Conservation (phyloP, 2,797 vertebrate genomes). For the Peromyscus attwateri region DNA sequence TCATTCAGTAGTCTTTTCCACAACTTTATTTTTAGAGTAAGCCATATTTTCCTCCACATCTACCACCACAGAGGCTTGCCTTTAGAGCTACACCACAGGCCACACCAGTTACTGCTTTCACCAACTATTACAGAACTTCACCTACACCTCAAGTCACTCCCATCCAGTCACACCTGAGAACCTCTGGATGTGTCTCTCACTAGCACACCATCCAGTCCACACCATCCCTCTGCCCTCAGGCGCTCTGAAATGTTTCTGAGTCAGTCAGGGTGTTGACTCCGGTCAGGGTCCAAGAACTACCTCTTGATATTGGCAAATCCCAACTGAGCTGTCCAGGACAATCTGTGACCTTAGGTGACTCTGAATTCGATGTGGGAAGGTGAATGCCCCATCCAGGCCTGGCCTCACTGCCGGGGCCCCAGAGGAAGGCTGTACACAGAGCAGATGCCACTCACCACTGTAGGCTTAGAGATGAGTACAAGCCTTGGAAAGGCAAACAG, state of each 20-base stretch:
- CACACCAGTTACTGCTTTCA: not conserved
- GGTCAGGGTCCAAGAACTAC: not conserved
- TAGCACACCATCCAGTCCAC: rapidly evolving
- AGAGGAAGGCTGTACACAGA: not conserved
- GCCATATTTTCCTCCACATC: not conserved
- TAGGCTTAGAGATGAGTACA: not conserved
- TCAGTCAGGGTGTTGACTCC: not conserved
- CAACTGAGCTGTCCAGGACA: not conserved
- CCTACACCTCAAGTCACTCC: not conserved
- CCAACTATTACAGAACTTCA: not conserved
- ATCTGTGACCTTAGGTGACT: not conserved
- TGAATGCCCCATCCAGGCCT: not conserved
- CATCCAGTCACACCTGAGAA: too few species aligned
- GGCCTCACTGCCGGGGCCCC: not conserved
- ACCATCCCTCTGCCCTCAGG: not conserved
- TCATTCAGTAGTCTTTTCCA: not conserved
- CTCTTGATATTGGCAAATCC: not conserved
- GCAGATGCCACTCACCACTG: not conserved
- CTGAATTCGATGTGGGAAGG: rapidly evolving
- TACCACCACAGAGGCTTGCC: not conserved
- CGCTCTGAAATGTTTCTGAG: not conserved
- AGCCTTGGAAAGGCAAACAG: constrained; percentile 15
- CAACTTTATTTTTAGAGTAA: not conserved
- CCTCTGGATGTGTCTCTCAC: not conserved
- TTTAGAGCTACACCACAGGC: not conserved